A percentile compares a stretch with the other conserved stretches of the same genome.
phyloP scores from a whole-genome alignment of 2,888 invertebrate genomes.

The Autographa gamma region DNA sequence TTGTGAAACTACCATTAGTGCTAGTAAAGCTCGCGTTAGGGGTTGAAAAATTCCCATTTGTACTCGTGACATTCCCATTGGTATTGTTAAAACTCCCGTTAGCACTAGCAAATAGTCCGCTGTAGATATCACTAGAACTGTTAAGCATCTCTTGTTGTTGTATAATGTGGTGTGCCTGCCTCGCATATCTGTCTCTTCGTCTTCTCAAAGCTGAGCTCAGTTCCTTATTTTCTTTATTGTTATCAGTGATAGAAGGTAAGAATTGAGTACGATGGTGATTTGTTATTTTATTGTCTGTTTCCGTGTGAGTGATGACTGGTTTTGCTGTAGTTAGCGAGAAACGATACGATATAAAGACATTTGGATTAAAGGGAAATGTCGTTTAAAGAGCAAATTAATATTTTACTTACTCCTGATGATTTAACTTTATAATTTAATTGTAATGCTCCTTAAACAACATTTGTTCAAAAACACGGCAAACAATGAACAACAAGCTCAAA shows the following conservation, averaged over 20 bases:
- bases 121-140: slow-evolving; percentile 72
- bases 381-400: slow-evolving; percentile 30
- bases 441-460: slow-evolving; percentile 36
- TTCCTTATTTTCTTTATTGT: slow-evolving; percentile 89
- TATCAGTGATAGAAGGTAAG: slow-evolving; percentile 73
- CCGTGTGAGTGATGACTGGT: slow-evolving; percentile 68
- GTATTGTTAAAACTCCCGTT: slow-evolving; percentile 39
- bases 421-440: not conserved
- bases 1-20: slow-evolving; percentile 46
- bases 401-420: not conserved
- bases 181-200: slow-evolving; percentile 94
- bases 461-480: slow-evolving; percentile 21
- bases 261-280: slow-evolving; percentile 68
- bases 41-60: slow-evolving; percentile 47
- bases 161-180: slow-evolving; percentile 95
- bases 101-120: slow-evolving; percentile 65
- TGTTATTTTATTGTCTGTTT: slow-evolving; percentile 70
- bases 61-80: slow-evolving; percentile 40
- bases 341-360: slow-evolving; percentile 63
- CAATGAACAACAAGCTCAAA: slow-evolving; percentile 28
- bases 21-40: slow-evolving; percentile 48
- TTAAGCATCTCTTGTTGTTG: slow-evolving; percentile 92
- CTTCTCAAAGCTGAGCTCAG: slow-evolving; percentile 94
- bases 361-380: slow-evolving; percentile 46
- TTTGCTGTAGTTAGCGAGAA: slow-evolving; percentile 82